Evolutionary conservation across 2,797 vertebrate species (phyloP).

Genomic region (Tinamus major): DNA sequence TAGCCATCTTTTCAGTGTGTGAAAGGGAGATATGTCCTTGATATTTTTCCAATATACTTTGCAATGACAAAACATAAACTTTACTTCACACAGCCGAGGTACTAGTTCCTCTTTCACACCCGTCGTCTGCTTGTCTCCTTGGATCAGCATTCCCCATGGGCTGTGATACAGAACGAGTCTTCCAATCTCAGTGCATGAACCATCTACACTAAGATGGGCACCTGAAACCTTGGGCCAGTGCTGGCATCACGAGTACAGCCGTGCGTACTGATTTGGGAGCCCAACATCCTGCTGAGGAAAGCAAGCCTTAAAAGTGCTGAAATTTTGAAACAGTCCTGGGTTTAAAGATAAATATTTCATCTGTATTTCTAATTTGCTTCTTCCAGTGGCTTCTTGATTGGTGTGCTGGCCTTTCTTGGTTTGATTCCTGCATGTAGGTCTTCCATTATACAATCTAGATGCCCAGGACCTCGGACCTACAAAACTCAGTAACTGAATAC

Average conservation of each 20-base stretch:
- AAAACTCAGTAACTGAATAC: not conserved
- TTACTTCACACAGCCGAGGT: not conserved
- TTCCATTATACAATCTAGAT: not conserved
- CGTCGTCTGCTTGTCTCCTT: not conserved
- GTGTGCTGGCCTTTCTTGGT: not conserved
- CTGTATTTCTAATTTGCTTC: not conserved
- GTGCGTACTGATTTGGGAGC: not conserved
- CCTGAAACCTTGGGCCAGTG: not conserved
- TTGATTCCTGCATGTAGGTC: not conserved
- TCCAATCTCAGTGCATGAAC: not conserved
- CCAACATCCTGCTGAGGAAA: not conserved
- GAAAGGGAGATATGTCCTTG: not conserved
- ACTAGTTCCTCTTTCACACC: not conserved
- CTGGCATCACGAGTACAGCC: not conserved
- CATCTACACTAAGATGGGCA: not conserved
- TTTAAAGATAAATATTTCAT: not conserved
- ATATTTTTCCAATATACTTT: conserved; percentile 24
- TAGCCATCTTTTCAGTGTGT: not conserved
- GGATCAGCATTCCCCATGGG: not conserved
- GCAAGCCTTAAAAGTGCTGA: not conserved
- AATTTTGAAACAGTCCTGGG: not conserved
- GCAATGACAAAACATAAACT: not conserved
- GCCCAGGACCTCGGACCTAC: not conserved
- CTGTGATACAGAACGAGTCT: not conserved
- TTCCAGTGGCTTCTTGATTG: not conserved